Conservation (phyloP, 2,113 vertebrate genomes). For the Terrapene triunguis region DNA sequence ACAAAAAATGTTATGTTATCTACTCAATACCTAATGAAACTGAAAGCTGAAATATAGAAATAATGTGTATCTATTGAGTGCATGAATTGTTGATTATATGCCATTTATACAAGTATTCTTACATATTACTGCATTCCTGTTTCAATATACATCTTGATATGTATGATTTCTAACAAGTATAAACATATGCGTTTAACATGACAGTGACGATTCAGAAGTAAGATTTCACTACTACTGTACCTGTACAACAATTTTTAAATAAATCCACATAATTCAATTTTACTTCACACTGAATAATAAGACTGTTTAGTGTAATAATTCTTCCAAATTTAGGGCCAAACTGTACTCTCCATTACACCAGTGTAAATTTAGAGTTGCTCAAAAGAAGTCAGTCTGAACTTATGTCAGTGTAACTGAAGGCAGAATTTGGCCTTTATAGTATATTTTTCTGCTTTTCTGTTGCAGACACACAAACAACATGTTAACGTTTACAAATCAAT, state of each 20-base stretch:
- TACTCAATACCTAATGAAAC: not conserved
- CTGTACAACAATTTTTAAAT: not conserved
- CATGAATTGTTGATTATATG: not conserved
- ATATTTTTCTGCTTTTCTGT: not conserved
- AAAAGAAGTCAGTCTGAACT: not conserved
- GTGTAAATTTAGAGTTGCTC: not conserved
- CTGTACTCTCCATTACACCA: fast-evolving
- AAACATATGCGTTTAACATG: not conserved
- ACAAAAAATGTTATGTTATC: not conserved
- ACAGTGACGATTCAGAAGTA: not conserved
- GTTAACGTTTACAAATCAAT: not conserved
- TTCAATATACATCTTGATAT: not conserved
- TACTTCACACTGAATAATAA: not conserved
- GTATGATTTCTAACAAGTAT: not conserved
- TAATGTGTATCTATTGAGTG: not conserved
- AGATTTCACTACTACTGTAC: not conserved
- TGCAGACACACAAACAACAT: not conserved
- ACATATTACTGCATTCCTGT: not conserved
- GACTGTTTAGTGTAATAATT: not conserved
- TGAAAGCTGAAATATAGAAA: not conserved
- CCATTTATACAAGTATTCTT: not conserved
- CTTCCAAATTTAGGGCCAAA: not conserved
- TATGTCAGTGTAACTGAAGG: not conserved
- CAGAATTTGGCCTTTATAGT: not conserved
- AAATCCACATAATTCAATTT: not conserved